Percentiles rank a stretch among this genome's conserved stretches.
phyloP scores from a whole-genome alignment of 2,888 invertebrate species.

The Pristionchus entomophagus region DNA sequence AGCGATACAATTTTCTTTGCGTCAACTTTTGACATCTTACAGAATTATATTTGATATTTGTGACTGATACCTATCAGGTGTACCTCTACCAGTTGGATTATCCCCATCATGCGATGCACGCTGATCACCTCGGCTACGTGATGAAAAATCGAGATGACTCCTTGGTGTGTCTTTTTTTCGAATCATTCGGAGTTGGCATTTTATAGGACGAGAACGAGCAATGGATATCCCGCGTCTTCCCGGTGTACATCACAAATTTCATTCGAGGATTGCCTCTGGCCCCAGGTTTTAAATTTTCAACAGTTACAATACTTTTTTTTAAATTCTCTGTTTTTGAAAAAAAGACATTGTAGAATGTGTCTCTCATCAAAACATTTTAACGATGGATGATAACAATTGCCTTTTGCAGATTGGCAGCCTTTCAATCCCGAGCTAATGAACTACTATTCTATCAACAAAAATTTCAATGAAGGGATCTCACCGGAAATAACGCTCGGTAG shows the following conservation, averaged over 20 bases:
- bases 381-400: too few species aligned
- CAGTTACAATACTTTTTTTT: background rate
- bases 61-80: too few species aligned
- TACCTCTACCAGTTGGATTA: constrained; percentile 46
- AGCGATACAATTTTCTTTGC: too few species aligned
- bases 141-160: constrained; percentile 23
- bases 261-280: background rate
- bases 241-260: constrained; percentile 44
- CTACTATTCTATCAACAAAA: constrained; percentile 46
- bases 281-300: too few species aligned
- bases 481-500: background rate
- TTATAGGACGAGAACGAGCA: constrained; percentile 31
- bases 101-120: background rate
- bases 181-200: background rate
- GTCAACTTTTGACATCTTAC: too few species aligned
- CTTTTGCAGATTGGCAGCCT: background rate
- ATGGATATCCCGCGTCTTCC: constrained; percentile 17
- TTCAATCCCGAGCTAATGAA: constrained; percentile 23
- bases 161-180: background rate
- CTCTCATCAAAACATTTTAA: too few species aligned
- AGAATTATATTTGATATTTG: background rate
- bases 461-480: background rate
- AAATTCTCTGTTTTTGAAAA: background rate
- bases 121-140: constrained; percentile 28
- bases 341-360: too few species aligned